Evolutionary conservation across 2,113 vertebrate genomes (phyloP), one percentile per base, ranked within the genome.

Genomic region (Cariama cristata): DNA sequence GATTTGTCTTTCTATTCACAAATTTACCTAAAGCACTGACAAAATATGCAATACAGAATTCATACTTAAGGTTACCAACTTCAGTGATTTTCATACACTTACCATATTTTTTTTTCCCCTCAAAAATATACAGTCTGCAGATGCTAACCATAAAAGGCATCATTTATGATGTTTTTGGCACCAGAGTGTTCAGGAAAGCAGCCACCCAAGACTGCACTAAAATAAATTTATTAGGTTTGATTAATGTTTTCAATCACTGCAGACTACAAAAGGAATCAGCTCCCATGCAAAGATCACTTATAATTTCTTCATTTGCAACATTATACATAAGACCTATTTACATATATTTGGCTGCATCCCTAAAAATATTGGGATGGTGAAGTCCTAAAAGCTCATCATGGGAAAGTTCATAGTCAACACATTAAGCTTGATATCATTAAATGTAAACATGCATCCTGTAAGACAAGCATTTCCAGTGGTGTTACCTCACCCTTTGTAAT

Each of bases 401-500:
- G 10, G 5, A 10, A 89, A 84, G 38, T 58, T 81, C 27, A 67
- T 49, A 66, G 55, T 27, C 52, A 89, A 62, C 26, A 55, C 28
- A 79, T 92, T 45, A 53, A 76, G 21, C 7, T 26, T 87, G 16
- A n/a, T 1, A 0, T 44, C 28, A 67, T 73, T 62, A 81, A 89
- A 44, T 18, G 32, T 40, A 69, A 88, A 88, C 28, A 72, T 32
- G 28, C 17, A 85, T 83, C 11, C 47, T 49, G 19, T 79, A 89
- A 95, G 14, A 92, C 52, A 96, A 96, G 40, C 45, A 94, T 82
- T 95, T 96, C 79, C 59, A 97, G 91, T 69, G 67, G 69, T 97
- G 98, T 97, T 97, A 98, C 96, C 99, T 99, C 98, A 99, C 99
- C 99, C 99, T 99, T 97, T 99, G 99, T 73, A 99, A 98, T 93